Conservation (phyloP, 2,113 vertebrate genomes). For the Tragelaphus scriptus region DNA sequence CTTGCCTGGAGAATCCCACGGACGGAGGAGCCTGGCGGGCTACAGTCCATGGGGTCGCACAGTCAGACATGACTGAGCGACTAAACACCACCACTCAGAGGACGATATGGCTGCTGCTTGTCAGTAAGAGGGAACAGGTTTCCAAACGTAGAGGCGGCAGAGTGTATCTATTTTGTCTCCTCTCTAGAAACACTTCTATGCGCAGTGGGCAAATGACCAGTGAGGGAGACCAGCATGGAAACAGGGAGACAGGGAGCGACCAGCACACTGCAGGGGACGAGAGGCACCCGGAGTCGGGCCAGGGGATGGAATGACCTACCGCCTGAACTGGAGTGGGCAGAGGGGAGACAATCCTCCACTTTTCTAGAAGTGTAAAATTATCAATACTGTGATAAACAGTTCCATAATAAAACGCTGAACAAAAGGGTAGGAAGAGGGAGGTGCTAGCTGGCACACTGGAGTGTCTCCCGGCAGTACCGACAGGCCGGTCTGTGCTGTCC, state of each 20-base stretch:
- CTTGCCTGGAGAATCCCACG: neutral
- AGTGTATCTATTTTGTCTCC: neutral
- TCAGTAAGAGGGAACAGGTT: neutral
- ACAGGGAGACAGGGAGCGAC: neutral
- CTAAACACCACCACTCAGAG: neutral
- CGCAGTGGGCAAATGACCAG: fast-evolving
- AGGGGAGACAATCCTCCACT: neutral
- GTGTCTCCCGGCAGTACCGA: neutral
- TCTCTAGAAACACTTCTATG: neutral
- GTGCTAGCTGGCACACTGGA: neutral
- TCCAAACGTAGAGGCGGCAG: neutral
- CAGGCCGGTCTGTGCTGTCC: neutral
- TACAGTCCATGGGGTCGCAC: neutral
- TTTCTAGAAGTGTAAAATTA: neutral
- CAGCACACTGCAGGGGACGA: no score
- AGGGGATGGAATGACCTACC: neutral
- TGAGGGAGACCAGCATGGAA: neutral
- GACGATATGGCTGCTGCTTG: neutral
- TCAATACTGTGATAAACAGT: neutral
- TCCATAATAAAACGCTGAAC: neutral
- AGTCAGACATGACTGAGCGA: neutral
- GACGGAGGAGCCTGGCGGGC: neutral
- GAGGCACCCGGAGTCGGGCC: neutral
- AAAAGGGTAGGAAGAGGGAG: neutral
- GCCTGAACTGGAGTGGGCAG: neutral